Percentiles rank a stretch among this genome's conserved stretches.
These are phyloP conservation scores for Pandion haliaetus DNA, from an alignment of 2,113 vertebrate species.

Conservation along the genomic window DNA sequence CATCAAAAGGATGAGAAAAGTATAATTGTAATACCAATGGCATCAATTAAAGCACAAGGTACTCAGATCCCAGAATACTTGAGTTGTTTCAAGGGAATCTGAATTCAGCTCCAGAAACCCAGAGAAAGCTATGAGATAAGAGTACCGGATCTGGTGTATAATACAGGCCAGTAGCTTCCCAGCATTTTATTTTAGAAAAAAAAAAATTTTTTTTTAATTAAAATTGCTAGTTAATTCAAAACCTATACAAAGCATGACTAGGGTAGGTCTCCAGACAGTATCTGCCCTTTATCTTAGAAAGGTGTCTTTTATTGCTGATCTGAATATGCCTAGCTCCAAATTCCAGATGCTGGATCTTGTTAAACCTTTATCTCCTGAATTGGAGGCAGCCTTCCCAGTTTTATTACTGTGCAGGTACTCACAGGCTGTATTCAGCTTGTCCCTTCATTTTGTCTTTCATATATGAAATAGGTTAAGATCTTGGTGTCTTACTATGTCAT, in stretches of 20 bases:
- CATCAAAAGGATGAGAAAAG: background rate
- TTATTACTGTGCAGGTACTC: background rate
- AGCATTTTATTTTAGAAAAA: background rate
- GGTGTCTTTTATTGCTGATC: background rate
- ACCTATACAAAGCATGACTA: background rate
- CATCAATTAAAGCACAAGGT: background rate
- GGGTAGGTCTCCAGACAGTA: background rate
- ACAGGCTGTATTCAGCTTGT: background rate
- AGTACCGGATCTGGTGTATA: background rate
- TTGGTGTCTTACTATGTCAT: background rate
- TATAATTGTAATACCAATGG: background rate
- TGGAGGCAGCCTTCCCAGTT: background rate
- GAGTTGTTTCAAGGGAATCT: background rate
- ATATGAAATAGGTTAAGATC: background rate
- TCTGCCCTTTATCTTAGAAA: background rate
- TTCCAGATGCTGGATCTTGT: background rate
- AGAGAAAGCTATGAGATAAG: background rate
- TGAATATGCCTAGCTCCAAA: background rate
- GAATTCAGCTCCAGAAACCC: background rate
- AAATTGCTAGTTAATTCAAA: background rate
- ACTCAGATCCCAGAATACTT: background rate
- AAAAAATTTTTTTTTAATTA: background rate
- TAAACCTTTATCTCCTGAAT: background rate
- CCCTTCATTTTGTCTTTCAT: background rate
- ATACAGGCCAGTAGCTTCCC: background rate